Percentiles rank a stretch among this genome's conserved stretches.
Evolutionary conservation across 2,113 vertebrate species (phyloP).

Genomic region (Coptodon bakossiorum): DNA sequence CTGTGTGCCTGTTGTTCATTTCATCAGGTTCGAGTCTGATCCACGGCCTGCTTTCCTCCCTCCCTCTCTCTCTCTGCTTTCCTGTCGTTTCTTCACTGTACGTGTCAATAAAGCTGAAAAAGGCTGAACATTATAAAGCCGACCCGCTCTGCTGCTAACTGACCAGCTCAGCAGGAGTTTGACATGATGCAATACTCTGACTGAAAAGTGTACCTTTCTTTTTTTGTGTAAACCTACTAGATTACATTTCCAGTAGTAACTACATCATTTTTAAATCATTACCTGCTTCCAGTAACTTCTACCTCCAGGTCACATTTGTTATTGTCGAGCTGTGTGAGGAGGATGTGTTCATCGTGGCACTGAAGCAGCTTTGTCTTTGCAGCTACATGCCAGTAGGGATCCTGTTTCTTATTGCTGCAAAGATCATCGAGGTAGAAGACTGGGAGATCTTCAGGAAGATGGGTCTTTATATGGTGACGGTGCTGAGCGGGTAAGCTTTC

Average conservation of each 20-base stretch:
- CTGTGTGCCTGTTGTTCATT: not conserved
- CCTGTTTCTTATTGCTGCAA: slow-evolving; percentile 93
- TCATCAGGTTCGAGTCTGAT: not conserved
- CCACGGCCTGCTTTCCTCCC: accelerated
- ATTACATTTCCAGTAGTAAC: not conserved
- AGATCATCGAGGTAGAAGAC: slow-evolving; percentile 96
- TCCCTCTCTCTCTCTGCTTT: not conserved
- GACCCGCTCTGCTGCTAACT: not conserved
- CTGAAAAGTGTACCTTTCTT: accelerated
- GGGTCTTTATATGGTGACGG: slow-evolving; percentile 97
- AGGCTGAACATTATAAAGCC: accelerated
- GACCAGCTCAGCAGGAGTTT: not conserved
- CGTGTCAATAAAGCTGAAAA: not conserved
- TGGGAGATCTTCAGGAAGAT: slow-evolving; percentile 98
- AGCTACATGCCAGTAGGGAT: slow-evolving; percentile 98
- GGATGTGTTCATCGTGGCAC: not conserved
- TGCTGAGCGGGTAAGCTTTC: slow-evolving; percentile 87
- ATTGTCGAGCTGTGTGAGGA: not conserved
- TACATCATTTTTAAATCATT: not conserved
- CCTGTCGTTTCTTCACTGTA: not conserved
- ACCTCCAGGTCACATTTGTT: not conserved
- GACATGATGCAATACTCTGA: not conserved
- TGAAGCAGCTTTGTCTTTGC: slow-evolving; percentile 31
- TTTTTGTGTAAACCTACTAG: accelerated
- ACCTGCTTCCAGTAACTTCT: not conserved